Conservation (phyloP, 2,888 invertebrate species). For the Cerceris ruficornis region DNA sequence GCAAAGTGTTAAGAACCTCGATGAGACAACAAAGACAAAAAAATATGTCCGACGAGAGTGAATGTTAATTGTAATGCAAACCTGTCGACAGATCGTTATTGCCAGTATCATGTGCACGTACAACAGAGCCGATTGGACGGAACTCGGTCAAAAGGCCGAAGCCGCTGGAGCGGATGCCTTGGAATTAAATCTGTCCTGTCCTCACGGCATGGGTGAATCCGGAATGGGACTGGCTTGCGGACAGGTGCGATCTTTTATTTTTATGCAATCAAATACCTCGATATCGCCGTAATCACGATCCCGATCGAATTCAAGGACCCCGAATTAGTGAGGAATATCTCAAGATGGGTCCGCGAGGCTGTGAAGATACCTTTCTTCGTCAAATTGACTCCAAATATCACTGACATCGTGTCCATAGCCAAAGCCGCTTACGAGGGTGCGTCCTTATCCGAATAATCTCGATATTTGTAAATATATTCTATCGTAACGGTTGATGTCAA, state of each 20-base stretch:
- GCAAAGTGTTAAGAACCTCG: background rate
- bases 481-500: too few species aligned
- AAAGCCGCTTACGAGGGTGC: slow-evolving; percentile 93
- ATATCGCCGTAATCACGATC: background rate
- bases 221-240: slow-evolving; percentile 99
- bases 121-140: slow-evolving; percentile 93
- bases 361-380: slow-evolving; percentile 98
- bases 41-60: background rate
- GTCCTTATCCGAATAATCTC: background rate
- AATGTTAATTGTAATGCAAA: background rate
- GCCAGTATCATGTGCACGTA: slow-evolving; percentile 98
- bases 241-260: slow-evolving; percentile 85
- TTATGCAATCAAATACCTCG: background rate
- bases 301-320: slow-evolving; percentile 85
- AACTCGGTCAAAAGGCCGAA: slow-evolving; percentile 90
- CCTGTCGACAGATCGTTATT: slow-evolving; percentile 88
- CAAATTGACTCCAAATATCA: slow-evolving; percentile 98
- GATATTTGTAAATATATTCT: too few species aligned
- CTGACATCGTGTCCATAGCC: slow-evolving; percentile 95
- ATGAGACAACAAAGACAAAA: background rate
- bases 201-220: slow-evolving; percentile 99
- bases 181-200: slow-evolving; percentile 98
- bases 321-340: slow-evolving; percentile 92
- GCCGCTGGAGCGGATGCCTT: slow-evolving; percentile 95
- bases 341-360: slow-evolving; percentile 93